Evolutionary conservation across 2,113 vertebrate species (phyloP).

Genomic region (Isichthys henryi): DNA sequence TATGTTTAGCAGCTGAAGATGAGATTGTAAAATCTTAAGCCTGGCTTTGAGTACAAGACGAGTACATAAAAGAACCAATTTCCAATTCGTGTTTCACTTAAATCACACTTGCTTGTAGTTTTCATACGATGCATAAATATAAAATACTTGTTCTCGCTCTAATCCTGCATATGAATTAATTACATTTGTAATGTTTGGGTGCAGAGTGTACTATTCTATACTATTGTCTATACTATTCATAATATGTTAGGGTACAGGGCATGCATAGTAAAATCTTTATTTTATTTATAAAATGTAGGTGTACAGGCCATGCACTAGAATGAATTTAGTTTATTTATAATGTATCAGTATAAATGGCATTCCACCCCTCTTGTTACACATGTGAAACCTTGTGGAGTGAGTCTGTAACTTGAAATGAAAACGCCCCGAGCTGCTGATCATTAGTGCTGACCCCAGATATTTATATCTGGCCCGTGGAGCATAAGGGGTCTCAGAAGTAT

Average conservation of each 20-base stretch:
- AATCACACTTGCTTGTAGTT: background rate
- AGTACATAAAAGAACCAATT: background rate
- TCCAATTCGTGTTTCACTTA: background rate
- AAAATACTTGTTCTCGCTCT: background rate
- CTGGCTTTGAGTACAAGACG: background rate
- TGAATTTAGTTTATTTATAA: background rate
- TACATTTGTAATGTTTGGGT: background rate
- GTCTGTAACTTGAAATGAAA: slow-evolving; percentile 8
- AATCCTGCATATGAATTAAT: background rate
- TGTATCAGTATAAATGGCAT: background rate
- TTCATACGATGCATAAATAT: background rate
- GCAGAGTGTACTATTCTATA: background rate
- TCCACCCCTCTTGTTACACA: background rate
- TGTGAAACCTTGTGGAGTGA: background rate
- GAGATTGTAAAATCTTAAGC: background rate
- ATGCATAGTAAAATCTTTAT: background rate
- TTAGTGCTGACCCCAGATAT: background rate
- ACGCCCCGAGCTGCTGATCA: background rate
- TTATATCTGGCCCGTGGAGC: background rate
- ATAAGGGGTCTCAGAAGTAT: background rate
- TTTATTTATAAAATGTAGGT: background rate
- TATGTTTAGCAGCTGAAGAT: background rate
- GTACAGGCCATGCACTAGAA: background rate
- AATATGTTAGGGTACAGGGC: background rate
- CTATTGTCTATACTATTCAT: background rate